These are phyloP conservation scores for Tribolium madens DNA, from an alignment of 1,140 invertebrate genomes.

Conservation along the genomic window DNA sequence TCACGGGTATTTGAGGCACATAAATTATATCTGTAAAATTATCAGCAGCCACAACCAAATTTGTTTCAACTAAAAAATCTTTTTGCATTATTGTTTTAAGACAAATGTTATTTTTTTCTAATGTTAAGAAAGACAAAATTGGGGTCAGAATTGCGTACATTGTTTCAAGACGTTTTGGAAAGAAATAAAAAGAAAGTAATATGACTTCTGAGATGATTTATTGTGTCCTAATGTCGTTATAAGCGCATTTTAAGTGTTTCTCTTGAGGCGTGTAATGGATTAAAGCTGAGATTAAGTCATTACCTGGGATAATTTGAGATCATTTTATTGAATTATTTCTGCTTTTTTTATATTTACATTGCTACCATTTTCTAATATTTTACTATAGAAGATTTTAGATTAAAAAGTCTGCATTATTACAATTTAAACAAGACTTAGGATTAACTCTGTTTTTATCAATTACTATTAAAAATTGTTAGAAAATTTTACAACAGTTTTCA, in stretches of 20 bases:
- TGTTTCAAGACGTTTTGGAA: neutral
- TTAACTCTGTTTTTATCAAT: too few relatives aligned
- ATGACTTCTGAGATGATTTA: too few relatives aligned
- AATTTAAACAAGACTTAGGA: too few relatives aligned
- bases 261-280: neutral
- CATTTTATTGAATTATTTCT: neutral
- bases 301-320: neutral
- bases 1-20: neutral
- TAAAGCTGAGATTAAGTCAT: neutral
- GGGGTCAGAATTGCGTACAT: neutral
- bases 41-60: neutral
- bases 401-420: too few relatives aligned
- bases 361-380: too few relatives aligned
- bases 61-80: neutral
- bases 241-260: neutral
- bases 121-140: neutral
- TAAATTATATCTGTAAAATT: neutral
- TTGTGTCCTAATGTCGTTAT: too few relatives aligned
- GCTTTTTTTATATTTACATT: too few relatives aligned
- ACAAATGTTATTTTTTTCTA: neutral
- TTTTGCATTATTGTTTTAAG: neutral
- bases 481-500: too few relatives aligned
- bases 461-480: too few relatives aligned
- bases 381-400: too few relatives aligned
- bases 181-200: neutral